Conservation (phyloP, 2,888 invertebrate genomes). For the Heliconius cydno region DNA sequence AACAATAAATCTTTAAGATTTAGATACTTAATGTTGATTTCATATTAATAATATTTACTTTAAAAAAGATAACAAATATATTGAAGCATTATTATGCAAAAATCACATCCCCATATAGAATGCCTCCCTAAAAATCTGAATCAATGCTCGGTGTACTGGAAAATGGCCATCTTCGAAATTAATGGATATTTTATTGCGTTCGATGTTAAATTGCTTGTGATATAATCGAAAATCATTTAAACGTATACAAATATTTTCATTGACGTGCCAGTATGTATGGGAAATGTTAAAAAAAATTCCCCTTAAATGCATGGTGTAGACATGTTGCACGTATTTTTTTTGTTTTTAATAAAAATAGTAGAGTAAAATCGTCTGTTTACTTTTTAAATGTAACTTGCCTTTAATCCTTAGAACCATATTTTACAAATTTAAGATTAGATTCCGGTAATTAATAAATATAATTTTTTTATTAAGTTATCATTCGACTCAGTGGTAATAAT, state of each 20-base stretch:
- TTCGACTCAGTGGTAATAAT: no score
- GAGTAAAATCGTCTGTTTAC: neutral
- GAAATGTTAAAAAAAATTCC: neutral
- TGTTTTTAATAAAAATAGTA: neutral
- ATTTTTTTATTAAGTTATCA: no score
- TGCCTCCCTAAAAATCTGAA: conserved; percentile 62
- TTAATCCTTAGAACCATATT: no score
- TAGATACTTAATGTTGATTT: neutral
- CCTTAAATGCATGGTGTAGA: neutral
- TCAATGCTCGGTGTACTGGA: conserved; percentile 69
- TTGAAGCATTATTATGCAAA: conserved; percentile 43
- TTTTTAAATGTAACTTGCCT: no score
- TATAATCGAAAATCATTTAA: conserved; percentile 62
- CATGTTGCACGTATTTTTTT: neutral
- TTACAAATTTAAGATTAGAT: no score
- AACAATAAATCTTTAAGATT: neutral
- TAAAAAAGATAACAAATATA: neutral
- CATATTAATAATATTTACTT: no score
- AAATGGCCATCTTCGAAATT: conserved; percentile 79
- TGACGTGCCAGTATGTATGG: conserved; percentile 14
- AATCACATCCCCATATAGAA: conserved; percentile 41
- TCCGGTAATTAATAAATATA: no score
- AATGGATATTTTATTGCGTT: conserved; percentile 81
- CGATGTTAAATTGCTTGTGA: conserved; percentile 79
- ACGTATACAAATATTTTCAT: conserved; percentile 53